phyloP scores from a whole-genome alignment of 1,140 invertebrate genomes.

The Linepithema humile region DNA sequence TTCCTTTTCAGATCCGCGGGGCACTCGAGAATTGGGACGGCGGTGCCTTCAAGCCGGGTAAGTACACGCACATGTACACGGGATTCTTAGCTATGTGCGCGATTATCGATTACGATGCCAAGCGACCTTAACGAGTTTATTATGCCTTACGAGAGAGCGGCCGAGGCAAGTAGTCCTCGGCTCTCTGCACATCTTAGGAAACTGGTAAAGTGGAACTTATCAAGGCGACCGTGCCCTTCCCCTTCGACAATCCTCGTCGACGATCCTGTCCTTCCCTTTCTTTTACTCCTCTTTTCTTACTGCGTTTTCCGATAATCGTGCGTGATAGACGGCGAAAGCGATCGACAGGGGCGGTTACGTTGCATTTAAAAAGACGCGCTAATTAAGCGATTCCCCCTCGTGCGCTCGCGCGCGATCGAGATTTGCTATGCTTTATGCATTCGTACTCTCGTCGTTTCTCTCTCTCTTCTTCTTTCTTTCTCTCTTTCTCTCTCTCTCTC shows the following conservation, averaged over 20 bases:
- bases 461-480: too few species aligned
- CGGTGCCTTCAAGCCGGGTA: constrained; percentile 77
- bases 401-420: neutral
- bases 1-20: constrained; percentile 78
- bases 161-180: neutral
- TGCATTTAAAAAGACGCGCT: neutral
- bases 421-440: constrained; percentile 42
- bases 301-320: constrained; percentile 5
- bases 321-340: neutral
- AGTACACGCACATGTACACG: constrained; percentile 64
- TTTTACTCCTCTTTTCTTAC: neutral
- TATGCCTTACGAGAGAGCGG: constrained; percentile 29
- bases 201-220: constrained; percentile 51
- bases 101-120: constrained; percentile 47
- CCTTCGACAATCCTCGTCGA: constrained; percentile 18
- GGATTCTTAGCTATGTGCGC: constrained; percentile 26
- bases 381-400: constrained; percentile 21
- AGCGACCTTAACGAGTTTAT: constrained; percentile 53
- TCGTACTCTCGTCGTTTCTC: neutral
- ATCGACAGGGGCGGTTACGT: neutral
- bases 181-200: constrained; percentile 16
- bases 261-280: neutral
- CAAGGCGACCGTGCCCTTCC: neutral
- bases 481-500: too few species aligned
- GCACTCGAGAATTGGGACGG: constrained; percentile 80